These are phyloP conservation scores for Metacarcinus magister DNA, from an alignment of 2,888 invertebrate genomes.

Conservation along the genomic window DNA sequence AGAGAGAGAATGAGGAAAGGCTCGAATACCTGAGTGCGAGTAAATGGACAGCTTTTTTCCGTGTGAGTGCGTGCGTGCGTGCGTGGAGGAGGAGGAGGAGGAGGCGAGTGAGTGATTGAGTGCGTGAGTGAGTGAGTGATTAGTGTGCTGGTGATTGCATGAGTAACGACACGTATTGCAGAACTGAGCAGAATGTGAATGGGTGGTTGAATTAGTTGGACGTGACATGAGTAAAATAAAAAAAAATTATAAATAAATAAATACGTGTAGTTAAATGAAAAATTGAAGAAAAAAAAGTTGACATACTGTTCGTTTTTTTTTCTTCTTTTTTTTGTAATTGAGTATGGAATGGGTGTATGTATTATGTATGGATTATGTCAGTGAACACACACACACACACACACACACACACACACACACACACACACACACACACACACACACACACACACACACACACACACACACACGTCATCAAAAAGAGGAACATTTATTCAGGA, in stretches of 20 bases:
- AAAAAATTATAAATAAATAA: too few species aligned
- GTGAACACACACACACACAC: neutral
- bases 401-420: constrained; percentile 14
- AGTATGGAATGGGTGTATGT: too few species aligned
- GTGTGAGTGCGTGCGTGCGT: neutral
- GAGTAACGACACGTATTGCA: neutral
- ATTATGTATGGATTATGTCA: neutral
- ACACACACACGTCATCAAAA: neutral
- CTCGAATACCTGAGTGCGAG: neutral
- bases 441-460: constrained; percentile 9
- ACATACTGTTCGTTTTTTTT: too few species aligned
- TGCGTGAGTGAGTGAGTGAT: neutral
- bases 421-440: neutral
- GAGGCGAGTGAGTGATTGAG: neutral
- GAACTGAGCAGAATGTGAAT: neutral
- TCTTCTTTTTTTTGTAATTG: too few species aligned
- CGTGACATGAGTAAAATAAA: neutral
- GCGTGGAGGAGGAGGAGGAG: too few species aligned
- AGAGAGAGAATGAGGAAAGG: neutral
- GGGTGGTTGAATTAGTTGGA: neutral
- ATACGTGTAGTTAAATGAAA: neutral
- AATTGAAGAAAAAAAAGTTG: neutral
- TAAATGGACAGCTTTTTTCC: neutral
- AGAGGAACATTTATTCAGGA: too few species aligned
- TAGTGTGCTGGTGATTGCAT: neutral